These are phyloP conservation scores for Hydropsyche tenuis DNA, from an alignment of 1,140 invertebrate genomes.

Conservation along the genomic window DNA sequence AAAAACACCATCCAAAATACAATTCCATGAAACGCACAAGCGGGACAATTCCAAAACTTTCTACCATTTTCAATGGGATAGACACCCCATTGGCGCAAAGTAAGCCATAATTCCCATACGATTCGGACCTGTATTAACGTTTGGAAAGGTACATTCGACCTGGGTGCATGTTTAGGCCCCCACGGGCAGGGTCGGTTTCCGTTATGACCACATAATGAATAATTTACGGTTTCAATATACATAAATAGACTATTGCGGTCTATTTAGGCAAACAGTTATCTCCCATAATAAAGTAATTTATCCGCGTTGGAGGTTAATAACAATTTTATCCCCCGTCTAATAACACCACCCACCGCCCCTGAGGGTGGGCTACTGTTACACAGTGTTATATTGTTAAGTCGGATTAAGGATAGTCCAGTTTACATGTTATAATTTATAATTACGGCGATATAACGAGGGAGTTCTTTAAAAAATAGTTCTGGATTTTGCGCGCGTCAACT, in stretches of 20 bases:
- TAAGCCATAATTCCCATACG: not conserved
- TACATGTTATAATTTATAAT: too few relatives aligned
- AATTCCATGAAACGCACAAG: too few relatives aligned
- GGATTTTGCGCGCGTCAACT: too few relatives aligned
- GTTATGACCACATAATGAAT: slow-evolving; percentile 34
- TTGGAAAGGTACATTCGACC: not conserved
- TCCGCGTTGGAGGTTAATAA: slow-evolving; percentile 12
- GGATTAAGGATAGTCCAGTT: too few relatives aligned
- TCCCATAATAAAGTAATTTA: slow-evolving; percentile 31
- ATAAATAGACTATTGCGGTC: slow-evolving; percentile 31
- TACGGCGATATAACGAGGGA: too few relatives aligned
- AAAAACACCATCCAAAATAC: too few relatives aligned
- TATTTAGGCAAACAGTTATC: slow-evolving; percentile 33
- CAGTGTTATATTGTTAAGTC: too few relatives aligned
- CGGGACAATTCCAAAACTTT: too few relatives aligned
- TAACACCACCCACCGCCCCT: not conserved
- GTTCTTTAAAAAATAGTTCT: too few relatives aligned
- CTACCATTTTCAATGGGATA: too few relatives aligned
- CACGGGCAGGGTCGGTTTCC: not conserved
- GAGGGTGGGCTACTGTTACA: too few relatives aligned
- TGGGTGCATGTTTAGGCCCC: not conserved
- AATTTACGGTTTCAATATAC: slow-evolving; percentile 32
- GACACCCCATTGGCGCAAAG: not conserved
- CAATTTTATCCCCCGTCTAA: slow-evolving; percentile 18
- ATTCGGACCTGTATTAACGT: not conserved